Evolutionary conservation across 2,113 vertebrate genomes (phyloP), one percentile per base, ranked within the genome.

Genomic region (Lutjanus erythropterus): DNA sequence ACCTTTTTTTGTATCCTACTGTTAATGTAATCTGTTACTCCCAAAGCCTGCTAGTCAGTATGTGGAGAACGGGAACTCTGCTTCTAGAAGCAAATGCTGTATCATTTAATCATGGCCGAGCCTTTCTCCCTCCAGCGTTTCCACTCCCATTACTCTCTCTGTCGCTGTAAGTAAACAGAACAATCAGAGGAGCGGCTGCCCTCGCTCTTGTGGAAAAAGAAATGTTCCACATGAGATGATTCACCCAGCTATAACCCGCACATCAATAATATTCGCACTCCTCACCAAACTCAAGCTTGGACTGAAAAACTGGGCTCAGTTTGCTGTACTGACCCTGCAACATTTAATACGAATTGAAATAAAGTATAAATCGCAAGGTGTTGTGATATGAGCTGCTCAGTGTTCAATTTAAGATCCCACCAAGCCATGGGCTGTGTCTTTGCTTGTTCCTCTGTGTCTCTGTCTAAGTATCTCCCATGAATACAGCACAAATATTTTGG

Each of bases 401-500:
- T 39, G 16, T 68, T 68, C 46, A 76, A 27, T 67, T 64, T 73
- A 46, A 73, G 55, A 65, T 64, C 68, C 31, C 3, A 31, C 31
- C 50, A 18, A 79, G 62, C 77, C 19, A 4, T 29, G 2, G 16
- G 47, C 55, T 55, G 58, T 59, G 46, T 74, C 80, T 66, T 59
- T 56, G 21, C 69, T 64, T 71, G 68, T 71, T 80, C 79, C 46
- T 60, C 42, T n/a, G 33, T 62, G 50, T 71, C 33, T 82, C 35
- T 53, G 31, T 71, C 29, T 83, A 46, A 78, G 81, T 80, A 69
- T 80, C 75, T 65, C 70, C 75, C 56, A 71, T 87, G 73, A 93
- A 90, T 76, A 85, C 81, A 89, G 83, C 75, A 82, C 87, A 86
- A 89, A 94, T 91, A 93, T 94, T 92, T 93, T 92, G 91, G 84